Conservation (phyloP, 2,113 vertebrate genomes). For the Hemiprocne comata region DNA sequence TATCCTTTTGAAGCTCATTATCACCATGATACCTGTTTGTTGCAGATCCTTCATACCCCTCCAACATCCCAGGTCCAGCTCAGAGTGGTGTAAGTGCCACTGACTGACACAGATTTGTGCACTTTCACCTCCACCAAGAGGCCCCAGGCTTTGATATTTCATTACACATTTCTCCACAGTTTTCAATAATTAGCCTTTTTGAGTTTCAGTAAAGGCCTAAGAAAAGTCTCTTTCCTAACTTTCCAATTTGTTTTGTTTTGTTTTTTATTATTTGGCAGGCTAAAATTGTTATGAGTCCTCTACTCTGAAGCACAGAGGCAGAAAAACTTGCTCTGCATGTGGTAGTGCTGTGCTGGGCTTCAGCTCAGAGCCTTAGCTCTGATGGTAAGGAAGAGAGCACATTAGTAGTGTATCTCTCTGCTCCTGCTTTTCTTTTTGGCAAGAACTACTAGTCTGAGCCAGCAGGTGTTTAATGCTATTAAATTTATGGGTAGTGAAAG, state of each 20-base stretch:
- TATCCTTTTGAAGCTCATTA: background rate
- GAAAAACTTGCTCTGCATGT: slow-evolving; percentile 37
- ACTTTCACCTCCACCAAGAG: background rate
- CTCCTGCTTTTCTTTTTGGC: slow-evolving; percentile 77
- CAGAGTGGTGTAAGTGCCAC: background rate
- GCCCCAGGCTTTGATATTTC: background rate
- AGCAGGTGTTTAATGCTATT: slow-evolving; percentile 83
- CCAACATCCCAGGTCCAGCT: background rate
- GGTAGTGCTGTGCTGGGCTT: slow-evolving; percentile 29
- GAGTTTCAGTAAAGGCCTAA: background rate
- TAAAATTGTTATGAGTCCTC: background rate
- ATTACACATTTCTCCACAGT: background rate
- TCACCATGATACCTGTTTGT: background rate
- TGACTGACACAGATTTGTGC: background rate
- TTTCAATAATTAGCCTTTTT: background rate
- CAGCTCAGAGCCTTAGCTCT: slow-evolving; percentile 49
- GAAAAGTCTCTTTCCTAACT: background rate
- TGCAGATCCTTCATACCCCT: background rate
- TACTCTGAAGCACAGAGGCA: slow-evolving; percentile 16
- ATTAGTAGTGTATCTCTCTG: slow-evolving; percentile 64
- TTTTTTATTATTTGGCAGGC: slow-evolving; percentile 3
- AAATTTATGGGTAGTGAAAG: slow-evolving; percentile 81
- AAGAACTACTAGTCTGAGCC: slow-evolving; percentile 66
- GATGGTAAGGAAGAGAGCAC: slow-evolving; percentile 44
- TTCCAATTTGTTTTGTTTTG: background rate